Conservation (phyloP, 2,113 vertebrate genomes). For the Myocastor coypus region DNA sequence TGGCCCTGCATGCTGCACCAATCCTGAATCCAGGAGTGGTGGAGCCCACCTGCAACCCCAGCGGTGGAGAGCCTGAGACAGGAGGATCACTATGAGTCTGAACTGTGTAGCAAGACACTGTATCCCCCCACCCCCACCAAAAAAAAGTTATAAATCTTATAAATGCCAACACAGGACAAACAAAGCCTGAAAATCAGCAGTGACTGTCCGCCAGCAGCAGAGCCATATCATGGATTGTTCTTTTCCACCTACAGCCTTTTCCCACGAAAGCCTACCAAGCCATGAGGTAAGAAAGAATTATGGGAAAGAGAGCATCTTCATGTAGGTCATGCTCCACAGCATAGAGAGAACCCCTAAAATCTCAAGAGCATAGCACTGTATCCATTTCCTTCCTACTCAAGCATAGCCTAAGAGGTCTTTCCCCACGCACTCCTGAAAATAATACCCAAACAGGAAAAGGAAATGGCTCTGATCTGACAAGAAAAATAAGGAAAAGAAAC, state of each 20-base stretch:
- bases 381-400: not conserved
- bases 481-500: not conserved
- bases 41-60: no score
- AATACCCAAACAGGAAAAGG: not conserved
- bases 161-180: not conserved
- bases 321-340: not conserved
- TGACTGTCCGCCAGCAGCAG: not conserved
- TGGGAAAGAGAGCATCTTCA: not conserved
- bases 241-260: not conserved
- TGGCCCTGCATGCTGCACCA: no score
- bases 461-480: not conserved
- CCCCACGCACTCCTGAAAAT: not conserved
- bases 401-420: not conserved
- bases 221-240: not conserved
- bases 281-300: accelerated
- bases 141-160: not conserved
- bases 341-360: not conserved
- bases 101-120: no score
- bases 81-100: no score
- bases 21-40: no score
- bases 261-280: not conserved
- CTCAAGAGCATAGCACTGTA: not conserved
- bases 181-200: not conserved
- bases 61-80: no score
- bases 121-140: no score